These are phyloP conservation scores for Leiothrix lutea DNA, from an alignment of 2,113 vertebrate genomes.

Conservation along the genomic window DNA sequence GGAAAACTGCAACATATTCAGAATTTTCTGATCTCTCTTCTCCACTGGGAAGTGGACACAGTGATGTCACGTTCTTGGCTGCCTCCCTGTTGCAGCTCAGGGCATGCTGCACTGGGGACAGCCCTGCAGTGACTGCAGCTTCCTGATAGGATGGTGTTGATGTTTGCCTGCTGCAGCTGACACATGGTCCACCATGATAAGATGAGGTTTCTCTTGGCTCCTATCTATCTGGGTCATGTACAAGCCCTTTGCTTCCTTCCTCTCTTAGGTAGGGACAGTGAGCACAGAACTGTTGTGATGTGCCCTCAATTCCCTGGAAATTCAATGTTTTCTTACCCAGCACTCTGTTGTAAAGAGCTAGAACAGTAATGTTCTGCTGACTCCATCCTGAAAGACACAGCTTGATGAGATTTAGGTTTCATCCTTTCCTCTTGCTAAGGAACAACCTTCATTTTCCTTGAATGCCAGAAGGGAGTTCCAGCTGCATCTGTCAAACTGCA, in stretches of 20 bases:
- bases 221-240: not conserved
- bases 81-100: not conserved
- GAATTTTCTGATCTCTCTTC: not conserved
- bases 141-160: not conserved
- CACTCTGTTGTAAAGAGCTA: not conserved
- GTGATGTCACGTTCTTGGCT: not conserved
- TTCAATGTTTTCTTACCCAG: not conserved
- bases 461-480: not conserved
- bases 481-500: not conserved
- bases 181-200: not conserved
- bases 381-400: not conserved
- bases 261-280: not conserved
- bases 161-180: not conserved
- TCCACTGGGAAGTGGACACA: not conserved
- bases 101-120: fast-evolving
- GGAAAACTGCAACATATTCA: not conserved
- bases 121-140: not conserved
- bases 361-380: not conserved
- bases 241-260: not conserved
- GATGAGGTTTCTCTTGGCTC: not conserved
- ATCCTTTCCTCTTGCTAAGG: not conserved
- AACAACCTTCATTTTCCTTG: not conserved
- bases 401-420: not conserved
- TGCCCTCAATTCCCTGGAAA: not conserved
- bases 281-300: not conserved